These are phyloP conservation scores for Paragorgia papillata DNA, from an alignment of 92 coral and sea anemone species.

Conservation along the genomic window DNA sequence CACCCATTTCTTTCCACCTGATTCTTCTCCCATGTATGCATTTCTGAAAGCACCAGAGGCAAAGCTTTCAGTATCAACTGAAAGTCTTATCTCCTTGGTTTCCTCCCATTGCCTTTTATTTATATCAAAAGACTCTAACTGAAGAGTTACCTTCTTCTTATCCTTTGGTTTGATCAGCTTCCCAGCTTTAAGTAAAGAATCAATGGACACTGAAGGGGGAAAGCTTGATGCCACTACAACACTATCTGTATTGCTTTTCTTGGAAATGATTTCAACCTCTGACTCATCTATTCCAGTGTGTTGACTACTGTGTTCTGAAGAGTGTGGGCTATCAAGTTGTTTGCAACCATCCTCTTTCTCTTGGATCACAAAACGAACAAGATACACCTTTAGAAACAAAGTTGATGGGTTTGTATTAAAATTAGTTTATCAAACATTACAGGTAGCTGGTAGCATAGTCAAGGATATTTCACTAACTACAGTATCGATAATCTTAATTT, in stretches of 20 bases:
- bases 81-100: constrained; percentile 44
- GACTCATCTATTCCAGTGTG: too few species aligned
- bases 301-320: too few species aligned
- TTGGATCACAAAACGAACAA: neutral
- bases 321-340: too few species aligned
- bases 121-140: constrained; percentile 60
- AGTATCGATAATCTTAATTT: too few species aligned
- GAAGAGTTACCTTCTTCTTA: constrained; percentile 42
- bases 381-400: too few species aligned
- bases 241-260: too few species aligned
- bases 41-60: constrained; percentile 77
- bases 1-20: constrained; percentile 60
- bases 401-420: too few species aligned
- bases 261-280: too few species aligned
- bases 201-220: constrained; percentile 67
- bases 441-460: too few species aligned
- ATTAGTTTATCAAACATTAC: too few species aligned
- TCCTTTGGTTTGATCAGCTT: constrained; percentile 67
- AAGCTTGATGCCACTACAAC: constrained; percentile 47
- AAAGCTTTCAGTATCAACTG: constrained; percentile 62
- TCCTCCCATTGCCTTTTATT: constrained; percentile 48
- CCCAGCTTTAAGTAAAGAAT: constrained; percentile 59
- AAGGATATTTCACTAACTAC: too few species aligned
- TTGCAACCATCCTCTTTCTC: too few species aligned
- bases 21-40: constrained; percentile 64